Evolutionary conservation across 2,113 vertebrate genomes (phyloP).

Genomic region (Ptyas mucosa): DNA sequence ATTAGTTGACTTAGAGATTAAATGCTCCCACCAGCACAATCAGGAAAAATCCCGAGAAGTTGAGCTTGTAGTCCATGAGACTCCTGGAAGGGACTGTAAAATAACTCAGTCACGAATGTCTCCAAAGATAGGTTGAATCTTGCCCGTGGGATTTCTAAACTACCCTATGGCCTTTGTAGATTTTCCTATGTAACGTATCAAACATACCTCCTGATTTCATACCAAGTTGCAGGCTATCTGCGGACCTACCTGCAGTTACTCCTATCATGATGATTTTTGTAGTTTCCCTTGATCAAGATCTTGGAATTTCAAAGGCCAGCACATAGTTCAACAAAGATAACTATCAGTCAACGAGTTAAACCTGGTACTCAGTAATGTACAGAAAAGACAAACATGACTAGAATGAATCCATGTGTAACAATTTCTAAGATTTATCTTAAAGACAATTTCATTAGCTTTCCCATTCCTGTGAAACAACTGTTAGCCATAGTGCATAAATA

Average conservation of each 20-base stretch:
- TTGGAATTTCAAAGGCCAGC: background rate
- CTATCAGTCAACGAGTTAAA: too few species aligned
- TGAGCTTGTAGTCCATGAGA: background rate
- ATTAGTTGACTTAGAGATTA: background rate
- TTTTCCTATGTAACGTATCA: fast-evolving
- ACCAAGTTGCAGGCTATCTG: background rate
- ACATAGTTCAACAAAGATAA: background rate
- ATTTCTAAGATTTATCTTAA: background rate
- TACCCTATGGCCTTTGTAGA: background rate
- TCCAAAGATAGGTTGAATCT: background rate
- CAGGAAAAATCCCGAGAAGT: background rate
- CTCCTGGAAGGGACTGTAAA: background rate
- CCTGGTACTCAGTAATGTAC: background rate
- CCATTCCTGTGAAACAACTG: background rate
- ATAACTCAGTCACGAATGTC: background rate
- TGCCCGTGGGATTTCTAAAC: fast-evolving
- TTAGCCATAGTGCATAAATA: background rate
- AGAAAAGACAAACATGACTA: background rate
- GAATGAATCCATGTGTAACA: background rate
- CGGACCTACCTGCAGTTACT: background rate
- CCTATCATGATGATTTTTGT: background rate
- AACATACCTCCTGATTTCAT: background rate
- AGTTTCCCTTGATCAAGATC: fast-evolving
- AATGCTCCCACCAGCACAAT: background rate
- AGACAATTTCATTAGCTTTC: background rate